A percentile compares a stretch with the other conserved stretches of the same genome.
phyloP scores from a whole-genome alignment of 2,888 invertebrate species.

The Pogonocherus hispidulus region DNA sequence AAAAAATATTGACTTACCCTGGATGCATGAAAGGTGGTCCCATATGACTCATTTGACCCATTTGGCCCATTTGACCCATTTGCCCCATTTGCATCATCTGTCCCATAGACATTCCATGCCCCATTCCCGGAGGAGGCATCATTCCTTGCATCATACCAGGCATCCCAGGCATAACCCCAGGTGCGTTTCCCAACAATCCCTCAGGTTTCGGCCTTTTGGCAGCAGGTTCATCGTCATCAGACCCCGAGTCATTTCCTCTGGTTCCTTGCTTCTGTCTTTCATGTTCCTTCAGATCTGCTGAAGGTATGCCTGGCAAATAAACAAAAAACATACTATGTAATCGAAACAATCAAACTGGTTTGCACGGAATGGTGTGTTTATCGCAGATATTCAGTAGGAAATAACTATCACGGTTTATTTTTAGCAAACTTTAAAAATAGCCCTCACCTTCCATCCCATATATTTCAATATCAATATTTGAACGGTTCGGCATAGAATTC shows the following conservation, averaged over 20 bases:
- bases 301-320: conserved; percentile 78
- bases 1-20: conserved; percentile 66
- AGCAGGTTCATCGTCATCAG: conserved; percentile 86
- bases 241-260: conserved; percentile 73
- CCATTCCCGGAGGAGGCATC: conserved; percentile 70
- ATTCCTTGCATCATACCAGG: conserved; percentile 78
- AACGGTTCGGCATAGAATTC: conserved; percentile 96
- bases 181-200: conserved; percentile 77
- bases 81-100: conserved; percentile 77
- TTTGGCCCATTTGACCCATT: conserved; percentile 74
- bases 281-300: conserved; percentile 94
- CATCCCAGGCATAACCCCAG: conserved; percentile 72
- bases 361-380: conserved; percentile 4
- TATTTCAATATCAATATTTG: conserved; percentile 99
- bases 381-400: conserved; percentile 33
- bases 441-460: conserved; percentile 97
- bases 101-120: conserved; percentile 71
- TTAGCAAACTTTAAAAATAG: conserved; percentile 50
- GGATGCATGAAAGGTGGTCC: conserved; percentile 81
- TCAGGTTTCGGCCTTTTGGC: conserved; percentile 81
- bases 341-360: conserved; percentile 2
- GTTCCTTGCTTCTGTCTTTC: conserved; percentile 83
- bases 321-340: conserved; percentile 41
- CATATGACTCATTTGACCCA: conserved; percentile 79
- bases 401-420: conserved; percentile 42